These are phyloP conservation scores for Seira musarum DNA, from an alignment of 2,888 invertebrate genomes.

Conservation along the genomic window DNA sequence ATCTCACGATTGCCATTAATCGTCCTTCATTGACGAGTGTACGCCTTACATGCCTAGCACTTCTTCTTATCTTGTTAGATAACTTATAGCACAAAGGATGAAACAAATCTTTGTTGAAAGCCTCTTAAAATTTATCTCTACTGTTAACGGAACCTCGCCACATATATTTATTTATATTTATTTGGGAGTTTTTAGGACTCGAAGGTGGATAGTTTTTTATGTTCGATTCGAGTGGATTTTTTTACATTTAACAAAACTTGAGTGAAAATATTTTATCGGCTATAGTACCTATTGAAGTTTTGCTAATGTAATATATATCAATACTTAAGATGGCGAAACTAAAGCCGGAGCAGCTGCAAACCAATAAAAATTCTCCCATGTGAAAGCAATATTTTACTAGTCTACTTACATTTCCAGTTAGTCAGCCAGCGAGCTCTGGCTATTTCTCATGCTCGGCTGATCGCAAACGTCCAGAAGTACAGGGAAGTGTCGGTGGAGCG, in stretches of 20 bases:
- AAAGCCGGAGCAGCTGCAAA: constrained; percentile 46
- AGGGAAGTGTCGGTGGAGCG: neutral
- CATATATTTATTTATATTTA: too few relatives aligned
- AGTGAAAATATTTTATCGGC: too few relatives aligned
- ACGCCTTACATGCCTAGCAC: neutral
- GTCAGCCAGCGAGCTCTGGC: too few relatives aligned
- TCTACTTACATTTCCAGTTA: too few relatives aligned
- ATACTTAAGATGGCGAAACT: neutral
- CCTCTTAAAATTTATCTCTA: neutral
- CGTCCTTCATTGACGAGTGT: constrained; percentile 34
- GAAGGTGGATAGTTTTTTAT: too few relatives aligned
- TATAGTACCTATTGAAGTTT: too few relatives aligned
- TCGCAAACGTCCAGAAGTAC: too few relatives aligned
- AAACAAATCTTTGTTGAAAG: neutral
- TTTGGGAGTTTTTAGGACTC: too few relatives aligned
- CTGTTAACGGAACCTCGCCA: too few relatives aligned
- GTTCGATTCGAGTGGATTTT: too few relatives aligned
- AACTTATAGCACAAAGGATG: neutral
- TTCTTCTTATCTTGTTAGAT: neutral
- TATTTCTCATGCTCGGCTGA: constrained; percentile 35
- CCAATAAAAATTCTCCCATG: constrained; percentile 43
- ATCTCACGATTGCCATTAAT: constrained; percentile 50
- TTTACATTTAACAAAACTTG: too few relatives aligned
- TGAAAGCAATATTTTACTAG: constrained; percentile 28
- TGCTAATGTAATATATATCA: too few relatives aligned